phyloP scores from a whole-genome alignment of 2,888 invertebrate genomes.

The Sphaerophoria taeniata region DNA sequence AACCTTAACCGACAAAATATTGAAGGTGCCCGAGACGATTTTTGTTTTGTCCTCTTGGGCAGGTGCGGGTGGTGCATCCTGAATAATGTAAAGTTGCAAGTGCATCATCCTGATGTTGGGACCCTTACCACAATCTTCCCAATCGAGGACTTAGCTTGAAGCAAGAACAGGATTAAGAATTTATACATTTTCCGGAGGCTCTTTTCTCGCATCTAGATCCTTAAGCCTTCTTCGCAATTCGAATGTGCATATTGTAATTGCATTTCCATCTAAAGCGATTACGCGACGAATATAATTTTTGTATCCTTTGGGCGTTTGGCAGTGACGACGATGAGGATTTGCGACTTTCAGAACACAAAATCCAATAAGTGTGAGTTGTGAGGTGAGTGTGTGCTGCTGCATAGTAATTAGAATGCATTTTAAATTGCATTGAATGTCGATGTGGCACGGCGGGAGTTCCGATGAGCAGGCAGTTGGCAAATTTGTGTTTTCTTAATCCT shows the following conservation, averaged over 20 bases:
- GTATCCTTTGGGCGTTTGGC: constrained; percentile 48
- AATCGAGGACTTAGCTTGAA: constrained; percentile 49
- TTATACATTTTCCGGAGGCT: constrained; percentile 41
- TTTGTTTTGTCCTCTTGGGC: constrained; percentile 7
- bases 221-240: background rate
- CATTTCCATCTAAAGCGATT: constrained; percentile 74
- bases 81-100: constrained; percentile 56
- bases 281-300: constrained; percentile 56
- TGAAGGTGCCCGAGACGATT: constrained; percentile 51
- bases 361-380: background rate
- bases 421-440: constrained; percentile 33
- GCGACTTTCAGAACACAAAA: background rate
- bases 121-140: constrained; percentile 1
- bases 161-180: constrained; percentile 62
- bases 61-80: constrained; percentile 43
- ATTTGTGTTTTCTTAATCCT: constrained; percentile 64
- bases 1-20: constrained; percentile 48
- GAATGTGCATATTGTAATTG: constrained; percentile 65
- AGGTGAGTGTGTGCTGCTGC: constrained; percentile 28
- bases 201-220: background rate
- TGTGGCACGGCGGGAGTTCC: constrained; percentile 38
- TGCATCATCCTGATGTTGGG: constrained; percentile 33
- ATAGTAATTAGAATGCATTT: constrained; percentile 67
- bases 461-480: constrained; percentile 73
- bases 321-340: constrained; percentile 24